phyloP scores from a whole-genome alignment of 2,797 vertebrate species.

The Pampus argenteus region DNA sequence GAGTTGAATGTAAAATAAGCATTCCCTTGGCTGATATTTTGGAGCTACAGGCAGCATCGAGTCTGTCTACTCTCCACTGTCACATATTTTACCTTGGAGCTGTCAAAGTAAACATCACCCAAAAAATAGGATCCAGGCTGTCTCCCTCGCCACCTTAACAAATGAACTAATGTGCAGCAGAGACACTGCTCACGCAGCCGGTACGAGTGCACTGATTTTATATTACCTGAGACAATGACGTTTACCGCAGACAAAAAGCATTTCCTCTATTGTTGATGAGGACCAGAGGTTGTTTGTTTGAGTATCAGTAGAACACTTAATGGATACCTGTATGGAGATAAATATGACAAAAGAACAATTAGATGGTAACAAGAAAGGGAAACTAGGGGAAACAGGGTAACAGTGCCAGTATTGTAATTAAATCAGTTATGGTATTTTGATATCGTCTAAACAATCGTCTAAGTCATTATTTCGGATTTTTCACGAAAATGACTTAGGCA shows the following conservation, averaged over 20 bases:
- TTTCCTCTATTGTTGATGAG: constrained; percentile 11
- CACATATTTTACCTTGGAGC: constrained; percentile 43
- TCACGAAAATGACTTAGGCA: no score
- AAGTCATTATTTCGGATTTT: no score
- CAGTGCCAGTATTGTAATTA: no score
- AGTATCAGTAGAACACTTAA: neutral
- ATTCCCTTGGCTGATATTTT: constrained; percentile 20
- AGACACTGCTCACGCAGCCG: constrained; percentile 3
- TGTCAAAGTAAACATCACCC: constrained; percentile 45
- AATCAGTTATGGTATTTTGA: no score
- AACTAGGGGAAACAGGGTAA: no score
- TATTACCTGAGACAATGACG: constrained; percentile 12
- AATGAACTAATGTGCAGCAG: constrained; percentile 18
- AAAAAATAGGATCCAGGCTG: constrained; percentile 58
- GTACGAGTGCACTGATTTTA: constrained; percentile 37
- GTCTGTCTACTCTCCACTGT: constrained; percentile 32
- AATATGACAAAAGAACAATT: neutral
- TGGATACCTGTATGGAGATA: neutral
- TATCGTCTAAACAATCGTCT: no score
- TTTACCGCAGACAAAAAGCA: constrained; percentile 2
- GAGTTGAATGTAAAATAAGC: constrained; percentile 21
- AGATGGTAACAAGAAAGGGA: neutral
- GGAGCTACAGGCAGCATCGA: constrained; percentile 1
- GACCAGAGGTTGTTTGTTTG: neutral
- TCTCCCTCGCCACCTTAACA: constrained; percentile 33